phyloP scores from a whole-genome alignment of 1,140 invertebrate species.

The Amphibalanus amphitrite region DNA sequence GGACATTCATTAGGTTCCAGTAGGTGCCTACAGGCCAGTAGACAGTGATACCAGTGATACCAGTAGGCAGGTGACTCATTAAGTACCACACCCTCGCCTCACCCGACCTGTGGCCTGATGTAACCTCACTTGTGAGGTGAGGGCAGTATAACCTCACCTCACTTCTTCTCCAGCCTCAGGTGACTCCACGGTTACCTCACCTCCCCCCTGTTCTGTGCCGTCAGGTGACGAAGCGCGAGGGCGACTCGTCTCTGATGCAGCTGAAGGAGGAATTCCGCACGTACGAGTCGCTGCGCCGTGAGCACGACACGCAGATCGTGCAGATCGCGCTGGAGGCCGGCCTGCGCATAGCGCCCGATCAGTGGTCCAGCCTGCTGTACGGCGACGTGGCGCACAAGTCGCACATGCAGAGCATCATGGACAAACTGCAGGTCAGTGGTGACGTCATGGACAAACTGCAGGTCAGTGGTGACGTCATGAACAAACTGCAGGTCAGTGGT shows the following conservation, averaged over 20 bases:
- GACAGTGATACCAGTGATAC: too few relatives aligned
- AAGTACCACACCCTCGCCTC: too few relatives aligned
- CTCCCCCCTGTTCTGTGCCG: slow-evolving; percentile 7
- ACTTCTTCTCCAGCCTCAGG: too few relatives aligned
- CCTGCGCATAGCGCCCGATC: slow-evolving; percentile 88
- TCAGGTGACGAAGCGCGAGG: slow-evolving; percentile 87
- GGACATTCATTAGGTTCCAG: too few relatives aligned
- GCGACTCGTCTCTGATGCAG: slow-evolving; percentile 96
- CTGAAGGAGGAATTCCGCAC: slow-evolving; percentile 93
- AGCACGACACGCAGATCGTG: slow-evolving; percentile 96
- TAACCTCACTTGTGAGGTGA: too few relatives aligned
- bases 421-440: slow-evolving; percentile 27
- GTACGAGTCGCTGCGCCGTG: slow-evolving; percentile 77
- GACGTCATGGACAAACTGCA: slow-evolving; percentile 6
- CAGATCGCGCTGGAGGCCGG: slow-evolving; percentile 96
- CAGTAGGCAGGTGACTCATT: too few relatives aligned
- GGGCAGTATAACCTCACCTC: too few relatives aligned
- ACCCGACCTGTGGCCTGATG: too few relatives aligned
- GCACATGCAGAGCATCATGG: slow-evolving; percentile 97
- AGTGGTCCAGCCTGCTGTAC: slow-evolving; percentile 92
- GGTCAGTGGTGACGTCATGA: too few relatives aligned
- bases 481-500: too few relatives aligned
- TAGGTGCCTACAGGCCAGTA: too few relatives aligned
- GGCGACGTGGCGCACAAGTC: slow-evolving; percentile 89
- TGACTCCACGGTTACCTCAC: too few relatives aligned